A percentile compares a stretch with the other conserved stretches of the same genome.
Conservation (phyloP, 2,888 invertebrate species). For the Priocnemis perturbator region DNA sequence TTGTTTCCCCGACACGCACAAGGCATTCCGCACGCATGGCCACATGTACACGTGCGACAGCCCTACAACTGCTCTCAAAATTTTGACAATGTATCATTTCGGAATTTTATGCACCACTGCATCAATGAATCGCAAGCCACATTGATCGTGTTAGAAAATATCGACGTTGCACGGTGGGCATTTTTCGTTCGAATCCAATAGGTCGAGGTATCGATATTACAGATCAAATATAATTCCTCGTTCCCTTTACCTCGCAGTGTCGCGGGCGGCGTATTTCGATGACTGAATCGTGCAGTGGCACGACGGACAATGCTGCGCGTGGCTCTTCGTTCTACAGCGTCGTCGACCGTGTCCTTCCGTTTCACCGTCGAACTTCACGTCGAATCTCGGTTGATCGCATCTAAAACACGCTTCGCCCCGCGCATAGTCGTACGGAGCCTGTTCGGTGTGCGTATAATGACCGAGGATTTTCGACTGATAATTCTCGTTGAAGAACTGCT, state of each 20-base stretch:
- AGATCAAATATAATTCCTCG: neutral
- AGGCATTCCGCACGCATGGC: no score
- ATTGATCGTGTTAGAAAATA: constrained; percentile 5
- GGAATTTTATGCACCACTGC: no score
- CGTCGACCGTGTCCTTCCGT: constrained; percentile 12
- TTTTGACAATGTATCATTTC: no score
- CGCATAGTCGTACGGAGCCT: neutral
- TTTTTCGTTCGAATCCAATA: no score
- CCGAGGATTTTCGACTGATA: neutral
- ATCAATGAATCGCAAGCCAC: neutral
- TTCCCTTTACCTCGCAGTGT: no score
- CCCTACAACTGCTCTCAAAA: no score
- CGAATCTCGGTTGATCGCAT: constrained; percentile 27
- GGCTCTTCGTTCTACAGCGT: constrained; percentile 24
- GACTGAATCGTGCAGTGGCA: constrained; percentile 46
- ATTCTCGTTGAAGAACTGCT: no score
- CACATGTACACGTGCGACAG: no score
- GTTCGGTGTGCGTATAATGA: constrained; percentile 2
- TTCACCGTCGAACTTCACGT: neutral
- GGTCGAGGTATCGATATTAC: neutral
- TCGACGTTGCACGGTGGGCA: no score
- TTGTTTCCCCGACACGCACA: no score
- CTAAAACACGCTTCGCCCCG: constrained; percentile 21
- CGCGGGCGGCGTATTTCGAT: constrained; percentile 23
- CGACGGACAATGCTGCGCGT: constrained; percentile 47